These are phyloP conservation scores for Ochotona curzoniae DNA, from an alignment of 2,113 vertebrate species.

Conservation along the genomic window DNA sequence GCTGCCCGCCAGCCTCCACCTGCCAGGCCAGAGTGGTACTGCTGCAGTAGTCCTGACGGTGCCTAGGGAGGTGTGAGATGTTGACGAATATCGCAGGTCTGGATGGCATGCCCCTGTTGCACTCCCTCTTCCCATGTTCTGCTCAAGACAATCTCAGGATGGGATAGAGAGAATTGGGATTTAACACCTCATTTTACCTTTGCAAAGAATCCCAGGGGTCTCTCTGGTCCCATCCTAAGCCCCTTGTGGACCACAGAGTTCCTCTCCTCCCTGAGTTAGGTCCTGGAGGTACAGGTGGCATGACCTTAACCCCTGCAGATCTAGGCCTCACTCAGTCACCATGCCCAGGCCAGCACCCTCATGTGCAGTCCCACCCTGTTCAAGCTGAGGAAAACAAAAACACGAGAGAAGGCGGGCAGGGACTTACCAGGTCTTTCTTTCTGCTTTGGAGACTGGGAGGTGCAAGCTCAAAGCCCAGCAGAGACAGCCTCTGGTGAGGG, in stretches of 20 bases:
- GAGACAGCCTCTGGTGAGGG: background rate
- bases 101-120: no score
- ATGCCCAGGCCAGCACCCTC: rapidly evolving
- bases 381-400: no score
- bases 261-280: background rate
- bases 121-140: no score
- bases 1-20: background rate
- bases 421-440: background rate
- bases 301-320: background rate
- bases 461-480: background rate
- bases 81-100: background rate
- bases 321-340: background rate
- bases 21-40: no score
- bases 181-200: background rate
- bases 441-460: background rate
- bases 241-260: background rate
- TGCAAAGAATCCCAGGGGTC: background rate
- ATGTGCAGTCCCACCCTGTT: background rate
- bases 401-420: background rate
- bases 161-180: background rate
- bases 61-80: rapidly evolving
- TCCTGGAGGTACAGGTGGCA: background rate
- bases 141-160: background rate
- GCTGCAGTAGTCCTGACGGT: background rate
- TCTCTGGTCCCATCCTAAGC: background rate